Evolutionary conservation across 1,140 invertebrate genomes (phyloP).

Genomic region (Zaprionus nigranus): DNA sequence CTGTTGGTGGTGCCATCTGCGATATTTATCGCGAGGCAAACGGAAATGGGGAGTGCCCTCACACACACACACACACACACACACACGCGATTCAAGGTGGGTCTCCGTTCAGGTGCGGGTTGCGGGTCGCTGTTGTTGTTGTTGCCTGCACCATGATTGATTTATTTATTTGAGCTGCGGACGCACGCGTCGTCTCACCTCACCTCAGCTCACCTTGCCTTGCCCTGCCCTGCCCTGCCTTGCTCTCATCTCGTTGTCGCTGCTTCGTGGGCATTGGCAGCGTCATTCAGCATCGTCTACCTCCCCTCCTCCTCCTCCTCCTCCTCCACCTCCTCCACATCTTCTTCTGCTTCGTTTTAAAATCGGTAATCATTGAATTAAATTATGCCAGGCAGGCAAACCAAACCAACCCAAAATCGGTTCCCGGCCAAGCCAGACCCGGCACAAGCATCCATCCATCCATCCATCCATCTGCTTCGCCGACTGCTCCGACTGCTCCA

Average conservation of each 20-base stretch:
- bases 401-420: slow-evolving; percentile 31
- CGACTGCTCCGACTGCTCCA: background rate
- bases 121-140: slow-evolving; percentile 13
- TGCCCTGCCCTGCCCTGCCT: background rate
- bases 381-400: slow-evolving; percentile 68
- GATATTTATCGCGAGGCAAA: slow-evolving; percentile 77
- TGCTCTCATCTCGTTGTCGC: slow-evolving; percentile 12
- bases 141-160: slow-evolving; percentile 61
- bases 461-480: slow-evolving; percentile 29
- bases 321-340: background rate
- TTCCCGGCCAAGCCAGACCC: slow-evolving; percentile 17
- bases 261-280: slow-evolving; percentile 29
- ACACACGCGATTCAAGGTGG: slow-evolving; percentile 60
- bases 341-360: slow-evolving; percentile 54
- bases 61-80: slow-evolving; percentile 43
- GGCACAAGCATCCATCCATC: slow-evolving; percentile 47
- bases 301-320: background rate
- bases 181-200: slow-evolving; percentile 60
- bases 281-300: slow-evolving; percentile 58
- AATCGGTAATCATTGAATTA: slow-evolving; percentile 82
- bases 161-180: slow-evolving; percentile 76
- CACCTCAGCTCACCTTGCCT: slow-evolving; percentile 19
- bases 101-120: slow-evolving; percentile 26
- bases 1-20: slow-evolving; percentile 43
- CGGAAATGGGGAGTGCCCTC: slow-evolving; percentile 79